Conservation (phyloP, 2,888 invertebrate species). For the Alentia gelatinosa region DNA sequence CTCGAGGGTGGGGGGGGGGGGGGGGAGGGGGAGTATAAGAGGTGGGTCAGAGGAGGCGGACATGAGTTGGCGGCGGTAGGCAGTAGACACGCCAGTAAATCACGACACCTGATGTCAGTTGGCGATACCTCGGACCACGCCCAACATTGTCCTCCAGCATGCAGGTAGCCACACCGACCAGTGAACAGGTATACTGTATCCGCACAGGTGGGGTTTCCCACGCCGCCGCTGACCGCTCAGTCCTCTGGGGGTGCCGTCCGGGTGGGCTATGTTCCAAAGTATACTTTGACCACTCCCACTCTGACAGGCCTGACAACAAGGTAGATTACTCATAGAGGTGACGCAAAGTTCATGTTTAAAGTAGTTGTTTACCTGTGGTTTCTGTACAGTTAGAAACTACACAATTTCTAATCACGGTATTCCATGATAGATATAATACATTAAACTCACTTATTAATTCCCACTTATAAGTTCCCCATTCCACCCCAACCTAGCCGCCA, state of each 20-base stretch:
- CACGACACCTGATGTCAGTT: background rate
- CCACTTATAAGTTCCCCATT: too few species aligned
- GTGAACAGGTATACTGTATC: background rate
- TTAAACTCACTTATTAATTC: too few species aligned
- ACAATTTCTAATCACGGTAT: too few species aligned
- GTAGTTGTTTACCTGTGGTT: too few species aligned
- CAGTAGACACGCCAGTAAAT: background rate
- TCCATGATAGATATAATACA: too few species aligned
- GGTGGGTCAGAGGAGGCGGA: background rate
- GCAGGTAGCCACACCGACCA: background rate
- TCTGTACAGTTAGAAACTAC: too few species aligned
- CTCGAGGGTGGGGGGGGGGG: background rate
- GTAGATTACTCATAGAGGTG: too few species aligned
- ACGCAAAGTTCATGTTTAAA: too few species aligned
- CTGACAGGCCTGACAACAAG: too few species aligned
- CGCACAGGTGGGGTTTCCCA: background rate
- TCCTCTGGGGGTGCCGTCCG: background rate
- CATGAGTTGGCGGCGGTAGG: background rate
- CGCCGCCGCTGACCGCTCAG: background rate
- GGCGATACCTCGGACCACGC: background rate
- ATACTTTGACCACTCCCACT: background rate
- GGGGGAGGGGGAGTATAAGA: background rate
- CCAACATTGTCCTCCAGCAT: conserved; percentile 11
- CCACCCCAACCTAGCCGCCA: too few species aligned
- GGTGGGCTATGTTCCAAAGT: background rate